Conservation (phyloP, 2,113 vertebrate species). For the Nannobrachium achirus region DNA sequence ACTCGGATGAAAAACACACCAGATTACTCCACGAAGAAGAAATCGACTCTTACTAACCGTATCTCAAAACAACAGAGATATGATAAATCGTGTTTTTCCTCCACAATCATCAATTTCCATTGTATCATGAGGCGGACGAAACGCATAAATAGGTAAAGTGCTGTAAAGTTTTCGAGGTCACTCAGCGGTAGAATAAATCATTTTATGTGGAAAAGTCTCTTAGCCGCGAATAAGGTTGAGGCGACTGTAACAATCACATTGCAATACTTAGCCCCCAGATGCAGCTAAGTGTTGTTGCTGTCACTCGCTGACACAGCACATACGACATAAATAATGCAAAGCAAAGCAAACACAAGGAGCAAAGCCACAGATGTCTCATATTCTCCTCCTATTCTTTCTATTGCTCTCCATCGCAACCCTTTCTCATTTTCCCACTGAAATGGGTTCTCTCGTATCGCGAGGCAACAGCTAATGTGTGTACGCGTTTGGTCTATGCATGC, state of each 20-base stretch:
- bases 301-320: conserved; percentile 75
- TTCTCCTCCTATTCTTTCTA: conserved; percentile 17
- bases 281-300: conserved; percentile 66
- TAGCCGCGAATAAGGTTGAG: conserved; percentile 75
- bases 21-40: conserved; percentile 23
- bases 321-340: conserved; percentile 77
- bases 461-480: not conserved
- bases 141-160: conserved; percentile 57
- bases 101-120: conserved; percentile 37
- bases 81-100: conserved; percentile 45
- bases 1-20: conserved; percentile 34
- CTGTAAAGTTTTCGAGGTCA: conserved; percentile 72
- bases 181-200: conserved; percentile 75
- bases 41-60: conserved; percentile 39
- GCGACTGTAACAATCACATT: conserved; percentile 71
- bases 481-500: not conserved
- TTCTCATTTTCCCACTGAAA: not conserved
- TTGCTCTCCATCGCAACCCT: not conserved
- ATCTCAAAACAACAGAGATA: conserved; percentile 32
- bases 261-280: conserved; percentile 66
- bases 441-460: conserved; percentile 15
- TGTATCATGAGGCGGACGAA: conserved; percentile 43
- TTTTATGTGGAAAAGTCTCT: conserved; percentile 73
- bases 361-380: conserved; percentile 45
- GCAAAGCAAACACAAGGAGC: conserved; percentile 61